Evolutionary conservation across 1,140 invertebrate species (phyloP).

Genomic region (Popillia japonica): DNA sequence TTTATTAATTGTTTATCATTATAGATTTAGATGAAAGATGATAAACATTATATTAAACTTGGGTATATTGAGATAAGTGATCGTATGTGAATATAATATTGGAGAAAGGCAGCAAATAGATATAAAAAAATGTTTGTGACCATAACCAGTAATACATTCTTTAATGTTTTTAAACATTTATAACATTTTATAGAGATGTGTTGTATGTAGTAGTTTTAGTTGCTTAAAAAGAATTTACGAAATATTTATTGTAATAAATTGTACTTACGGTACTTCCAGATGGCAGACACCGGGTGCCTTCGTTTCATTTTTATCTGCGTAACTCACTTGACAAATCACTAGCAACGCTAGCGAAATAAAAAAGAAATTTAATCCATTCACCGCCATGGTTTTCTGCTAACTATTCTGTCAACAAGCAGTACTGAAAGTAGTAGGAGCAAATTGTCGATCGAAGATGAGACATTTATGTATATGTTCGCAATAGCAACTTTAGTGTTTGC

Average conservation of each 20-base stretch:
- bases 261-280: constrained; percentile 52
- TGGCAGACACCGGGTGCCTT: constrained; percentile 46
- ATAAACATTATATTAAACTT: no score
- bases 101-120: no score
- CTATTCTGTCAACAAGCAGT: not conserved
- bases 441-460: not conserved
- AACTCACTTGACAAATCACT: constrained; percentile 1
- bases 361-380: constrained; percentile 34
- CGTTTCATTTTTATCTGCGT: not conserved
- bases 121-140: no score
- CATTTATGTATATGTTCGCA: not conserved
- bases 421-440: not conserved
- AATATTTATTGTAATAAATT: constrained; percentile 4
- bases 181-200: no score
- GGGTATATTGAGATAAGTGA: no score
- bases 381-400: constrained; percentile 27
- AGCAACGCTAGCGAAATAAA: not conserved
- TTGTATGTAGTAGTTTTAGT: no score
- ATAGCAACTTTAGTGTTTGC: not conserved
- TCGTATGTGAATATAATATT: no score
- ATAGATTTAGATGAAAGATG: no score
- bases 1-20: no score
- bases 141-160: no score
- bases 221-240: not conserved
- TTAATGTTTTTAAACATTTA: no score